These are phyloP conservation scores for Crocodylus rhombifer DNA, from an alignment of 2,797 vertebrate genomes.

Conservation along the genomic window DNA sequence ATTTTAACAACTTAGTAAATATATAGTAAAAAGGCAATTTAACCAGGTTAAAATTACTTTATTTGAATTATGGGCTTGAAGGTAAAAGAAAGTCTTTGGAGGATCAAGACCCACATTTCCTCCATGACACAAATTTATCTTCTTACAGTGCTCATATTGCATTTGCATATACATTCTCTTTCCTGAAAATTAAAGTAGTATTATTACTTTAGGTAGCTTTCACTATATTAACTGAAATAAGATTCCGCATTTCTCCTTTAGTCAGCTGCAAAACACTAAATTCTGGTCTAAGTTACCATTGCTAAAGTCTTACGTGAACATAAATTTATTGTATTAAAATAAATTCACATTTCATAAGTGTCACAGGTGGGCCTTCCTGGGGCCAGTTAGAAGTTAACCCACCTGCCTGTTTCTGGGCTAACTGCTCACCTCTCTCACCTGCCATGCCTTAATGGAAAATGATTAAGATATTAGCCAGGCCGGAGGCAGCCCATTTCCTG, in stretches of 20 bases:
- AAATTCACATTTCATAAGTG: not conserved
- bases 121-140: not conserved
- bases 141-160: not conserved
- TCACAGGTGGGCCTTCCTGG: too few relatives aligned
- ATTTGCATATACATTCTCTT: not conserved
- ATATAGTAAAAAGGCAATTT: not conserved
- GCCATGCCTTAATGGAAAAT: too few relatives aligned
- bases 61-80: not conserved
- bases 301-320: not conserved
- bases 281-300: not conserved
- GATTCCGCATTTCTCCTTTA: not conserved
- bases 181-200: not conserved
- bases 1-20: not conserved
- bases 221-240: not conserved
- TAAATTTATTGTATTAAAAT: not conserved
- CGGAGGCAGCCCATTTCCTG: too few relatives aligned
- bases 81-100: not conserved
- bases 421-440: too few relatives aligned
- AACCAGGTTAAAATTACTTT: slow-evolving; percentile 8
- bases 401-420: too few relatives aligned
- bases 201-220: not conserved
- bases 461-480: too few relatives aligned
- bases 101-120: not conserved
- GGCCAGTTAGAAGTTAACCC: too few relatives aligned
- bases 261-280: not conserved